Percentiles rank a stretch among this genome's conserved stretches.
phyloP scores from a whole-genome alignment of 2,113 vertebrate genomes.

The Tachycineta bicolor region DNA sequence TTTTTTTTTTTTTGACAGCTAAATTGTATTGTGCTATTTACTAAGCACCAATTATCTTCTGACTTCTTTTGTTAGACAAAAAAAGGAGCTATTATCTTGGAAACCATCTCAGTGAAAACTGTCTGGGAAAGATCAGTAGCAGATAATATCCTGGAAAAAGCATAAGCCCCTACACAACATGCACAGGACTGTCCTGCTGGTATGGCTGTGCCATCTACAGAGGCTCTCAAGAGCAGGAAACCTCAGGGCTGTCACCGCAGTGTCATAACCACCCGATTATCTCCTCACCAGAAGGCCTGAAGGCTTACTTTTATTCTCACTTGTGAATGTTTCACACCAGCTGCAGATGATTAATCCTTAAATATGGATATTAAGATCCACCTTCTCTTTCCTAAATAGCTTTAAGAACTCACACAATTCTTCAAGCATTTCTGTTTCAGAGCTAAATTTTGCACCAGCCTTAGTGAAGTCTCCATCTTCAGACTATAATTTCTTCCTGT shows the following conservation, averaged over 20 bases:
- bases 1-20: neutral
- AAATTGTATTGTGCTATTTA: neutral
- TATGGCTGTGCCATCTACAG: fast-evolving
- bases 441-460: neutral
- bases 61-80: neutral
- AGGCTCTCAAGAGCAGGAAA: neutral
- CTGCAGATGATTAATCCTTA: slow-evolving; percentile 1
- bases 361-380: neutral
- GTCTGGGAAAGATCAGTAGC: neutral
- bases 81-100: neutral
- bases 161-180: neutral
- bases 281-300: neutral
- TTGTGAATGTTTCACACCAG: neutral
- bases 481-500: neutral
- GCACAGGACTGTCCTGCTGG: neutral
- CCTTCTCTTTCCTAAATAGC: slow-evolving; percentile 17
- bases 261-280: neutral
- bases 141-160: neutral
- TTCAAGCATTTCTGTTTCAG: neutral
- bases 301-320: neutral
- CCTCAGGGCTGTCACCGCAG: neutral
- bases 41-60: neutral
- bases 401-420: neutral
- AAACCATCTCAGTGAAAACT: neutral
- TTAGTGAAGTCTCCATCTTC: neutral